Conservation (phyloP, 1,140 invertebrate species). For the Adoxophyes honmai region DNA sequence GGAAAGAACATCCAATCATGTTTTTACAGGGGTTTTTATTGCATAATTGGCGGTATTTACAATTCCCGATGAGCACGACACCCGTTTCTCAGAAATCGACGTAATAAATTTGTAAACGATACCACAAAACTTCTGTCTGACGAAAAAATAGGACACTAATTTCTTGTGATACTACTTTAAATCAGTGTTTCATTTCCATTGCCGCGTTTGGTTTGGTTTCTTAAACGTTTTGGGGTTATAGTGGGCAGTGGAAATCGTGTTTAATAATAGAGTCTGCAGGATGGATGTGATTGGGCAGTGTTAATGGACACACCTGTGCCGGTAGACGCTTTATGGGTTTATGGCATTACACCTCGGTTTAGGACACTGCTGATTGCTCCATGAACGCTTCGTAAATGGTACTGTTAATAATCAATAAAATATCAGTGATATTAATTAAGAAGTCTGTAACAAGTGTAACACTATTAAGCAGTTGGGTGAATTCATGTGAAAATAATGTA, state of each 20-base stretch:
- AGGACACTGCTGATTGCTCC: conserved; percentile 60
- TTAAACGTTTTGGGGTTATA: background rate
- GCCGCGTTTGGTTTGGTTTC: background rate
- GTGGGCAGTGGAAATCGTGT: conserved; percentile 21
- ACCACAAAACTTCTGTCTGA: conserved; percentile 68
- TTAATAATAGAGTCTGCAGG: background rate
- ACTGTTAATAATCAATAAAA: conserved; percentile 41
- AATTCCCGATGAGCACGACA: conserved; percentile 56
- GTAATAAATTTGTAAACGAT: conserved; percentile 72
- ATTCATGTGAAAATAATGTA: no score
- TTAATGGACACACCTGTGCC: conserved; percentile 47
- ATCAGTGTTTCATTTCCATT: conserved; percentile 17
- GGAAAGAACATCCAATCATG: conserved; percentile 12
- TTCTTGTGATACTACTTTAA: background rate
- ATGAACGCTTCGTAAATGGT: conserved; percentile 54
- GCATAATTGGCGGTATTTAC: conserved; percentile 57
- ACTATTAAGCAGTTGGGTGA: no score
- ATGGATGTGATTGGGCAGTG: background rate
- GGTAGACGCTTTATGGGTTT: conserved; percentile 60
- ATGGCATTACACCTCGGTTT: conserved; percentile 58
- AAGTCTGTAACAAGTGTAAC: conserved; percentile 21
- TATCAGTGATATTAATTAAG: conserved; percentile 33
- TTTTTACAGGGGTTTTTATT: conserved; percentile 38
- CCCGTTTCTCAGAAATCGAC: conserved; percentile 56
- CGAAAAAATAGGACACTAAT: conserved; percentile 27